phyloP scores from a whole-genome alignment of 2,888 invertebrate genomes.

The Exephanes ischioxanthus region DNA sequence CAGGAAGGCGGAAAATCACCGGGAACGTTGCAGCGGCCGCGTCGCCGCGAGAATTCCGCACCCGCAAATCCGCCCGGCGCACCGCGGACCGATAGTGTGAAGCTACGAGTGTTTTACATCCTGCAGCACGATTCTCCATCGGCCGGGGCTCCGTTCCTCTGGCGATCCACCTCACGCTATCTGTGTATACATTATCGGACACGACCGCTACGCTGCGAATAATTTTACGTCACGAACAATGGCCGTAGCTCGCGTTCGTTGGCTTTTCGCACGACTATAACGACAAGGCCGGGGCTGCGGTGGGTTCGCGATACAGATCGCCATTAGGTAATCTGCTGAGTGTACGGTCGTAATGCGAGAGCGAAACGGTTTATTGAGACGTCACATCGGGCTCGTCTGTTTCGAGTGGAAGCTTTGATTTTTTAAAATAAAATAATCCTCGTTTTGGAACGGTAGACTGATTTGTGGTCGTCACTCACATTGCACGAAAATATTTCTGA shows the following conservation, averaged over 20 bases:
- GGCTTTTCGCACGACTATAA: neutral
- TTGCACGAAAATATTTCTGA: no score
- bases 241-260: neutral
- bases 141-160: slow-evolving; percentile 9
- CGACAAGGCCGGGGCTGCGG: neutral
- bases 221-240: slow-evolving; percentile 41
- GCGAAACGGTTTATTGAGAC: no score
- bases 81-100: slow-evolving; percentile 23
- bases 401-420: no score
- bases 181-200: slow-evolving; percentile 46
- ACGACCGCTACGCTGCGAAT: slow-evolving; percentile 43
- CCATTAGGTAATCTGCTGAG: no score
- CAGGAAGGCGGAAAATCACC: slow-evolving; percentile 35
- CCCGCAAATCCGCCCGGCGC: neutral
- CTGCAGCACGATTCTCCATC: slow-evolving; percentile 38
- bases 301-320: no score
- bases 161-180: slow-evolving; percentile 9
- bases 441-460: no score
- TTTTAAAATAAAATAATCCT: no score
- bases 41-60: neutral
- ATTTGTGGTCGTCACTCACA: no score
- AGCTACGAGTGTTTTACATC: slow-evolving; percentile 62
- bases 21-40: neutral
- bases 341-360: no score
- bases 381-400: no score